A percentile compares a stretch with the other conserved stretches of the same genome.
These are phyloP conservation scores for Caenorhabditis sp. DNA, from an alignment of 2,888 invertebrate genomes.

Conservation along the genomic window DNA sequence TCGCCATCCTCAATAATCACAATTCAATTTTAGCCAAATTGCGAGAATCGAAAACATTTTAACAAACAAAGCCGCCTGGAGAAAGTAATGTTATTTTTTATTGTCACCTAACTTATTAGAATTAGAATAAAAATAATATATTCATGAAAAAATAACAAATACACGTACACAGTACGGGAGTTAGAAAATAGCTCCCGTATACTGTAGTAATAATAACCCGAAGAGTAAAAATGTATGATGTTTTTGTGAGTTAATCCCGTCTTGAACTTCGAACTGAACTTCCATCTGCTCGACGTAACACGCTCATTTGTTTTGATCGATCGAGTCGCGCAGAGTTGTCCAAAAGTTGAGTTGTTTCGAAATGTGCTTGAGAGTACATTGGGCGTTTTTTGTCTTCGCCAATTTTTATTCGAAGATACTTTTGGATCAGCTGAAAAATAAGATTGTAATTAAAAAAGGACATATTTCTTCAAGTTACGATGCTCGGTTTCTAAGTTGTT, in stretches of 20 bases:
- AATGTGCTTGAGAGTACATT: constrained; percentile 36
- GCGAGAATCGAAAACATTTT: neutral
- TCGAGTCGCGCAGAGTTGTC: constrained; percentile 11
- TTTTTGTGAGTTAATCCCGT: neutral
- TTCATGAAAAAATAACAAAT: neutral
- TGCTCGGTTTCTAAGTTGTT: too few species aligned
- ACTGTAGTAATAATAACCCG: neutral
- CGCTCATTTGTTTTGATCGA: constrained; percentile 22
- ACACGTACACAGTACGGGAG: neutral
- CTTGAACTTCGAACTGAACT: constrained; percentile 6
- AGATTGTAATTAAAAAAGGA: too few species aligned
- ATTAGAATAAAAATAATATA: neutral
- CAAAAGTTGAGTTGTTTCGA: constrained; percentile 38
- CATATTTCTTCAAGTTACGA: too few species aligned
- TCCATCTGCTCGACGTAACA: constrained; percentile 24
- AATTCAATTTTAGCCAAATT: neutral
- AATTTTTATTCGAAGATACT: constrained; percentile 20
- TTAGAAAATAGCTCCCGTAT: too few species aligned
- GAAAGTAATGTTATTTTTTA: neutral
- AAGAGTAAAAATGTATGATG: neutral
- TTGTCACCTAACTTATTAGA: neutral
- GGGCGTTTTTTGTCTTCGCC: constrained; percentile 25
- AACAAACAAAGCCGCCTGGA: neutral
- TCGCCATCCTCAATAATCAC: too few species aligned
- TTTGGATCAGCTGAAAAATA: constrained; percentile 16